Evolutionary conservation across 2,113 vertebrate species (phyloP).

Genomic region (Tragulus kanchil): DNA sequence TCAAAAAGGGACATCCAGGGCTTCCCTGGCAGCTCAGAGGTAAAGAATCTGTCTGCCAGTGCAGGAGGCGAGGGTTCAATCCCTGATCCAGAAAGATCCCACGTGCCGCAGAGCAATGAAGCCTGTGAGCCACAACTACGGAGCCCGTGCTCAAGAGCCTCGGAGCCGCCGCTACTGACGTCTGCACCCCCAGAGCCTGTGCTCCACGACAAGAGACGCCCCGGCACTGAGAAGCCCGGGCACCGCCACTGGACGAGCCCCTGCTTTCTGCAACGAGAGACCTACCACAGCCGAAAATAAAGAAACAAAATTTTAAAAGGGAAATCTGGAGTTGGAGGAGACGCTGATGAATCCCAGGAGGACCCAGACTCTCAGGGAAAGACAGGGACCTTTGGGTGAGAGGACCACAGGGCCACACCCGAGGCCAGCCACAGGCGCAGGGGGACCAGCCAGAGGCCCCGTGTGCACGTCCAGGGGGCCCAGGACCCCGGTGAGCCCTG

Average conservation of each 20-base stretch:
- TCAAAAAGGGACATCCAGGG: not conserved
- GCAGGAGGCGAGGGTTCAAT: fast-evolving
- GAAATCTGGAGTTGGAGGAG: not conserved
- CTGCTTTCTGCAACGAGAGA: not conserved
- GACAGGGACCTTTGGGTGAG: not conserved
- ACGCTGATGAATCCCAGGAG: too few relatives aligned
- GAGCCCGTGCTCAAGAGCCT: not conserved
- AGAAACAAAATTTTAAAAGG: not conserved
- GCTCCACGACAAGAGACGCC: fast-evolving
- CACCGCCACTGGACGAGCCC: fast-evolving
- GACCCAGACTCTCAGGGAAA: not conserved
- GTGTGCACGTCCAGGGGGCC: fast-evolving
- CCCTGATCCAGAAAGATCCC: not conserved
- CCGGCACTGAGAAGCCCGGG: fast-evolving
- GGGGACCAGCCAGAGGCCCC: not conserved
- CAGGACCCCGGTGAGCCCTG: fast-evolving
- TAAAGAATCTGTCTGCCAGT: too few relatives aligned
- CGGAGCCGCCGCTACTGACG: too few relatives aligned
- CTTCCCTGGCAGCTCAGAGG: fast-evolving
- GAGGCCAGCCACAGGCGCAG: not conserved
- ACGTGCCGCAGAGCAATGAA: fast-evolving
- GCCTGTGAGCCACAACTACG: not conserved
- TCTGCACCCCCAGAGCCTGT: not conserved
- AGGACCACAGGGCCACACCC: too few relatives aligned
- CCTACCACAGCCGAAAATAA: not conserved